Evolutionary conservation across 2,888 invertebrate species (phyloP).

Genomic region (Agrotis puta): DNA sequence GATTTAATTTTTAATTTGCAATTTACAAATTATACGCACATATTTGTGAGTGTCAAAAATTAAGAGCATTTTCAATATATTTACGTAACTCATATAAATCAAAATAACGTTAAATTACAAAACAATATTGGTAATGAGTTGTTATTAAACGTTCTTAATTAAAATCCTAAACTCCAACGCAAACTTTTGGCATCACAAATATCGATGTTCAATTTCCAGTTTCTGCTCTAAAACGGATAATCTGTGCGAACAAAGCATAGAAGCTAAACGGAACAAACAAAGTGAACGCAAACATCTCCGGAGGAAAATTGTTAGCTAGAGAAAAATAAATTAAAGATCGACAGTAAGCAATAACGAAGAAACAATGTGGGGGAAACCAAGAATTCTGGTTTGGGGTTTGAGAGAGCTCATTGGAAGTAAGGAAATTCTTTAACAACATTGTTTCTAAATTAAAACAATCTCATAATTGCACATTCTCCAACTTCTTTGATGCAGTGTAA

Average conservation of each 20-base stretch:
- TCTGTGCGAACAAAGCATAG: conserved; percentile 23
- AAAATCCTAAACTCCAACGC: background rate
- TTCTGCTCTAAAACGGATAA: conserved; percentile 15
- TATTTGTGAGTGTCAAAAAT: background rate
- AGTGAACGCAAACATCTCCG: conserved; percentile 43
- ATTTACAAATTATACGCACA: too few relatives aligned
- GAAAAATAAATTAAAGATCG: conserved; percentile 80
- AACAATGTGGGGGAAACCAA: conserved; percentile 88
- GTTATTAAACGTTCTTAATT: background rate
- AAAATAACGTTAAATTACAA: background rate
- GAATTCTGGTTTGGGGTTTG: conserved; percentile 88
- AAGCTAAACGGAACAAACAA: conserved; percentile 31
- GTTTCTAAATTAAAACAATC: conserved; percentile 91
- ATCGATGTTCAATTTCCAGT: conserved; percentile 1
- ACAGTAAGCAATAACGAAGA: conserved; percentile 82
- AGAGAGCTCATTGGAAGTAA: conserved; percentile 84
- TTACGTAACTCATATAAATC: background rate
- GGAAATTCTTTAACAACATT: conserved; percentile 89
- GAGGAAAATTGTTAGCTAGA: conserved; percentile 63
- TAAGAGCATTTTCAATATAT: background rate
- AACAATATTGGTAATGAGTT: too few relatives aligned
- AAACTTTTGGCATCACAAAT: background rate
- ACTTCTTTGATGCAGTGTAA: conserved; percentile 89
- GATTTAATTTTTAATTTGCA: background rate
- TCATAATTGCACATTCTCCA: conserved; percentile 90